Base-by-base conservation (phyloP, 2,113 vertebrate species). In the Tupaia tana region DNA sequence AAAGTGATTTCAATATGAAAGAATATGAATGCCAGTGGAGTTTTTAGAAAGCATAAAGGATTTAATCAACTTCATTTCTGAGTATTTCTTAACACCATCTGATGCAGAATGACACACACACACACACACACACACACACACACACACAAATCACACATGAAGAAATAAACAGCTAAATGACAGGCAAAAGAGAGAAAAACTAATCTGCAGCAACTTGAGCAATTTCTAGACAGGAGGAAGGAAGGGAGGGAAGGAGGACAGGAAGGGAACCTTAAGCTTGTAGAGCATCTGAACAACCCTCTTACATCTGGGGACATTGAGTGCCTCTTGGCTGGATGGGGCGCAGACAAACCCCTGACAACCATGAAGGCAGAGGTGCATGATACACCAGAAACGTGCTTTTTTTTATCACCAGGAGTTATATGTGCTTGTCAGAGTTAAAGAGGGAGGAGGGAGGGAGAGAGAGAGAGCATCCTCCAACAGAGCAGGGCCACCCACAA, bases 1-100 rank as follows among this genome's bases (percentile, higher is more conserved):
- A 89, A 90, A 91, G 74, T 75, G 2, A 95, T 61, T 89, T 95
- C 22, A 80, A 9, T 61, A 73, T 64, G 80, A 90, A 93, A 93
- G 22, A 96, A 82, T 71, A 79, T 27, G 58, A 93, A 95, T 70
- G 43, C 4, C n/a, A 67, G 2, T 64, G 10, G 43, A 19, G 9
- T 27, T 87, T 74, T 34, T 61, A 4, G 29, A 64, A 91, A 61
- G 10, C 10, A 58, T 64, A 34, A 94, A 93, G n/a, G 93, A 84
- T 94, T 89, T 89, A 84, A 73, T 63, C 61, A 34, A 88, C 10
- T 77, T 95, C 71, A 71, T 81, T 83, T 3, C 56, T 79, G 7
- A 84, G 14, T 83, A 70, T 82, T n/a, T 93, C 29, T 86, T 81
- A 91, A 70, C 79, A 24, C 19, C 29, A 75, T 66, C 0, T 59